Base-by-base conservation (phyloP, 2,797 vertebrate species). In the Furcifer pardalis region DNA sequence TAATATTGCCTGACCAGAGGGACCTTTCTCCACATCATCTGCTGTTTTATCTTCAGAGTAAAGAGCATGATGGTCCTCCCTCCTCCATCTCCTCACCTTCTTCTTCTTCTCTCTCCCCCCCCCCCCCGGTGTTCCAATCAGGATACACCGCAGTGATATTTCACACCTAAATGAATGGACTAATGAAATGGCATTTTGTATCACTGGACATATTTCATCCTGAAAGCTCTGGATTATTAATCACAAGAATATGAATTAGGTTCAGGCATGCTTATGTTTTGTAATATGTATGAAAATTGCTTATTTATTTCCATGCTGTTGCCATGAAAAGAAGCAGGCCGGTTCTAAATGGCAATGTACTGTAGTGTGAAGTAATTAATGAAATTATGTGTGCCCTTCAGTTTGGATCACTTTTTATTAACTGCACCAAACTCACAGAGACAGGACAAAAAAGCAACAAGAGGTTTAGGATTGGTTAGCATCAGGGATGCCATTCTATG, bases 331-430 rank as follows among this genome's bases (percentile, higher is more conserved):
- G 85, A 92, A 94, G 82, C 77, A 95, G 89, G 90, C 76, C 27
- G 3, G 10, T 87, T 95, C 84, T 93, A 93, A 94, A 91, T 83
- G 76, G 74, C 73, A 89, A 83, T 60, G 79, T 92, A 86, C 81
- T 91, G 62, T 88, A 91, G 84, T 91, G 68, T 90, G 92, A 93
- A 93, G 79, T 87, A 93, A 92, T 94, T 94, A 93, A 91, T 65
- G 86, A 84, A 89, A 83, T 87, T 93, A 84, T 79, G 91, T 27
- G 3, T 84, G 77, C 78, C 84, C 89, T 95, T 94, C 77, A 88
- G 46, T 89, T n/a, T 60, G 73, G 81, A 79, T 79, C 46, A 83
- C 87, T 90, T 93, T 74, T 87, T 89, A 76, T 82, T 90, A 87
- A 86, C 77, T 88, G 2, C 46, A 63, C 66, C n/a, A 84, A 87